These are phyloP conservation scores for Lycocerus yunnanus DNA, from an alignment of 2,888 invertebrate species.

Conservation along the genomic window DNA sequence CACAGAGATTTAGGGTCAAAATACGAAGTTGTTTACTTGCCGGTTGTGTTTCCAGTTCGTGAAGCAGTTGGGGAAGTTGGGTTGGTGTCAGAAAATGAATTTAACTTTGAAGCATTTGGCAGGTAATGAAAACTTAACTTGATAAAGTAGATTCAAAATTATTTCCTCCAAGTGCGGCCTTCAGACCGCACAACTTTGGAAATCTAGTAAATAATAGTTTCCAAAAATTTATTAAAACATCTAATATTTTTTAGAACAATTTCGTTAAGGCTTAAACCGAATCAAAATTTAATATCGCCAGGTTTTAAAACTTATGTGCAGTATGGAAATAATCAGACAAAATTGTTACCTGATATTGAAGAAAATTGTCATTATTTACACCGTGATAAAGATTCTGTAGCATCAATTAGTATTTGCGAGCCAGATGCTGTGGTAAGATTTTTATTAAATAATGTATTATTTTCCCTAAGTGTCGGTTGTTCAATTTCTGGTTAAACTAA, in stretches of 20 bases:
- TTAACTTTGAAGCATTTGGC: slow-evolving; percentile 66
- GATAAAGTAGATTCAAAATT: no score
- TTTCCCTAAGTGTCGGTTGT: no score
- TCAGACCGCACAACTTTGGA: no score
- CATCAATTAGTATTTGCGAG: slow-evolving; percentile 71
- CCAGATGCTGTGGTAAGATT: slow-evolving; percentile 65
- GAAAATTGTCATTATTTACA: slow-evolving; percentile 70
- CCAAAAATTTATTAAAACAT: slow-evolving; percentile 3
- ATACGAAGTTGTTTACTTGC: slow-evolving; percentile 67
- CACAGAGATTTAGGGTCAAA: slow-evolving; percentile 56
- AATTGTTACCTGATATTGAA: slow-evolving; percentile 41
- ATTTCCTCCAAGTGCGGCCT: no score
- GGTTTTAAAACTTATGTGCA: slow-evolving; percentile 65
- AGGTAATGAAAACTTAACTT: slow-evolving; percentile 56
- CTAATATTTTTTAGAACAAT: slow-evolving; percentile 57
- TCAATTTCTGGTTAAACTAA: no score
- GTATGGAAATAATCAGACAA: slow-evolving; percentile 52
- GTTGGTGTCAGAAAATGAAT: slow-evolving; percentile 57
- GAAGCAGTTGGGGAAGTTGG: slow-evolving; percentile 48
- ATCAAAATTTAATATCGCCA: slow-evolving; percentile 64
- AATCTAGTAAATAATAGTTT: no score
- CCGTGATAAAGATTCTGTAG: slow-evolving; percentile 61
- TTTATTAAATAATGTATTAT: no score
- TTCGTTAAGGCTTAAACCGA: slow-evolving; percentile 65
- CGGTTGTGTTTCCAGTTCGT: slow-evolving; percentile 57